phyloP scores from a whole-genome alignment of 2,888 invertebrate genomes.

The Scotopteryx bipunctaria region DNA sequence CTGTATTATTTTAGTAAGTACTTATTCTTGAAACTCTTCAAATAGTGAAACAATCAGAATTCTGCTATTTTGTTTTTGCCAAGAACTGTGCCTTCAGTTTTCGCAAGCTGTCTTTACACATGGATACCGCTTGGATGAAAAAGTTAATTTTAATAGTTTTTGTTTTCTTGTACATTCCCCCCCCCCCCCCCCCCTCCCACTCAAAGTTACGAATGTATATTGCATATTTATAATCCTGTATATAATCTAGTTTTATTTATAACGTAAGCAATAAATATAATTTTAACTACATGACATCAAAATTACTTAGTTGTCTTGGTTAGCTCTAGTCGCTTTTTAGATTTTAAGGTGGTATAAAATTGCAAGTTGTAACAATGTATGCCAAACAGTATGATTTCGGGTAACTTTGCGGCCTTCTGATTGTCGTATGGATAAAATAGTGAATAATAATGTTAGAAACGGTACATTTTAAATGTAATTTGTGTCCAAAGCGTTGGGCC shows the following conservation, averaged over 20 bases:
- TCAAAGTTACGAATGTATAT: slow-evolving; percentile 12
- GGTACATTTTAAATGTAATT: slow-evolving; percentile 8
- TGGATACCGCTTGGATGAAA: not conserved
- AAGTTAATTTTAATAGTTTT: not conserved
- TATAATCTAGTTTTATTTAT: slow-evolving; percentile 57
- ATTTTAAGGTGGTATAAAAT: slow-evolving; percentile 45
- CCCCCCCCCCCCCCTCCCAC: no score
- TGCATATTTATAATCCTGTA: slow-evolving; percentile 49
- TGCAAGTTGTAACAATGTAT: slow-evolving; percentile 42
- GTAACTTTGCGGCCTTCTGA: slow-evolving; percentile 32
- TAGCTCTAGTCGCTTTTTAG: slow-evolving; percentile 80
- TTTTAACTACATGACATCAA: slow-evolving; percentile 65
- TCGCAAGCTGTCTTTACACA: not conserved
- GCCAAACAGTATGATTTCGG: slow-evolving; percentile 22
- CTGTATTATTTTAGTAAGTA: no score
- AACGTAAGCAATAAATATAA: slow-evolving; percentile 41
- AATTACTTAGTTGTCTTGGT: slow-evolving; percentile 67
- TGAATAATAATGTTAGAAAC: not conserved
- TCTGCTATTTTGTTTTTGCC: no score
- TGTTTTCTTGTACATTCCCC: slow-evolving; percentile 12
- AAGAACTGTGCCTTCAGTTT: not conserved
- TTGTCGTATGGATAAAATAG: slow-evolving; percentile 13
- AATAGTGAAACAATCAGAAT: not conserved
- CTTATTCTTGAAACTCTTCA: not conserved
- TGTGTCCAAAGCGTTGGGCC: not conserved